Base-by-base conservation (phyloP, 2,797 vertebrate species). In the Macrochelys suwanniensis region DNA sequence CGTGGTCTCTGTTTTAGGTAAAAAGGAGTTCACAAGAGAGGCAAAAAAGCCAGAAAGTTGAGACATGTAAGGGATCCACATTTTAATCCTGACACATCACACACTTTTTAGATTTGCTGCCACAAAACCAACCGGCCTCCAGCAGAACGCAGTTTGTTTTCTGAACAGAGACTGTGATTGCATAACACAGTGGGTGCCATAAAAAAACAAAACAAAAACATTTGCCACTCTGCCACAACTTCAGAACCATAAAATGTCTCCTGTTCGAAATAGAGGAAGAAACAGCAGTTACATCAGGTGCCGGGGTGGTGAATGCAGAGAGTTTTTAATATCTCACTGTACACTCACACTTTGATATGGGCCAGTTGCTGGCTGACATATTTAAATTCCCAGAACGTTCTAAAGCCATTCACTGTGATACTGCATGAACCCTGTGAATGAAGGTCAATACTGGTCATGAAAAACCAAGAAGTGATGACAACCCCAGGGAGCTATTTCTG, bases 371-470 rank as follows among this genome's bases (percentile, higher is more conserved):
- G 6, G 11, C 45, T 84, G 11, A 11, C 15, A 33, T 65, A 37
- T 54, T 33, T 65, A 11, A 77, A 88, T 71, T 79, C 80, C 42
- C 19, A 56, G 47, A 6, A 78, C 68, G 74, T 12, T 13, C 7
- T 53, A 45, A 84, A 71, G 31, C 25, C 82, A 19, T 26, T 23
- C 25, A 6, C 4, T 2, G 51, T 37, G 57, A 23, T 11, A 28
- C 16, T 13, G 1, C 0, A 2, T 7, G 23, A 88, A 79, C 23
- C 45, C 1, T 0, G 25, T 81, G 51, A 50, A 1, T 2, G 71
- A 56, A 53, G 57, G 50, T 57, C 16, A 59, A 54, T 3, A 45
- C 28, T 77, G 6, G 0, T 11, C 82, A 59, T 0, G 0, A 42
- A 80, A 83, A 81, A 3, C 78, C 71, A 77, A 57, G 80, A 87